Percentiles rank a stretch among this genome's conserved stretches.
Conservation (phyloP, 37 sponge, comb jelly and placozoan genomes). For the Crambe crambe region DNA sequence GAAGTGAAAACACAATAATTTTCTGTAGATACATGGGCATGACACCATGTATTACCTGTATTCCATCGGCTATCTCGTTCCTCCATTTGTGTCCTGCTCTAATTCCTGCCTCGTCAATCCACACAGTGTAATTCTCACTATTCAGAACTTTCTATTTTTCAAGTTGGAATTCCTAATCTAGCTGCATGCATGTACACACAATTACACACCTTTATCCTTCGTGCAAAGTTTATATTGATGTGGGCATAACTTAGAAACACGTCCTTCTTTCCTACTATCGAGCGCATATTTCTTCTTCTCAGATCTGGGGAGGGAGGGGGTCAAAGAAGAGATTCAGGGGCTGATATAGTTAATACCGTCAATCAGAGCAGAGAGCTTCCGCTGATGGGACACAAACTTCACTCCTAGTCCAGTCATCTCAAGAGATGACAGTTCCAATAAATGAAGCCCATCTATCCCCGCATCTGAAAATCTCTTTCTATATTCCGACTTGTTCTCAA, state of each 20-base stretch:
- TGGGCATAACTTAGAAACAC: slow-evolving; percentile 82
- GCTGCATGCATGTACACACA: not conserved
- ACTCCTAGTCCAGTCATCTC: slow-evolving; percentile 73
- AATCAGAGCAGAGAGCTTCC: slow-evolving; percentile 39
- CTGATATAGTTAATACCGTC: slow-evolving; percentile 35
- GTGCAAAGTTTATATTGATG: slow-evolving; percentile 56
- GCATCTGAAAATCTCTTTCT: slow-evolving; percentile 29
- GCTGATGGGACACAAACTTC: slow-evolving; percentile 57
- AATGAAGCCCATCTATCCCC: slow-evolving; percentile 63
- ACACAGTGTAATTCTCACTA: slow-evolving; percentile 60
- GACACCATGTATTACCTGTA: slow-evolving; percentile 27
- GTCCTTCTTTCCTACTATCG: slow-evolving; percentile 55
- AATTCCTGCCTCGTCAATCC: slow-evolving; percentile 86
- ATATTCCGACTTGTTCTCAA: slow-evolving; percentile 40
- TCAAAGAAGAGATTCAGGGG: not conserved
- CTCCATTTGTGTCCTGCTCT: slow-evolving; percentile 83
- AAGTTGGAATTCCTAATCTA: not conserved
- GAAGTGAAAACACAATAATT: not conserved
- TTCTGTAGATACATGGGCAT: not conserved
- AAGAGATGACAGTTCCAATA: slow-evolving; percentile 54
- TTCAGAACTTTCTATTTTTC: slow-evolving; percentile 53
- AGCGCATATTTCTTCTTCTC: slow-evolving; percentile 50
- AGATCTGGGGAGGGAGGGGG: slow-evolving; percentile 23
- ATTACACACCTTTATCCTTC: slow-evolving; percentile 44
- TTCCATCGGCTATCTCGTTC: slow-evolving; percentile 79